These are phyloP conservation scores for Pseudeuparius sepicola DNA, from an alignment of 2,888 invertebrate species.

Conservation along the genomic window DNA sequence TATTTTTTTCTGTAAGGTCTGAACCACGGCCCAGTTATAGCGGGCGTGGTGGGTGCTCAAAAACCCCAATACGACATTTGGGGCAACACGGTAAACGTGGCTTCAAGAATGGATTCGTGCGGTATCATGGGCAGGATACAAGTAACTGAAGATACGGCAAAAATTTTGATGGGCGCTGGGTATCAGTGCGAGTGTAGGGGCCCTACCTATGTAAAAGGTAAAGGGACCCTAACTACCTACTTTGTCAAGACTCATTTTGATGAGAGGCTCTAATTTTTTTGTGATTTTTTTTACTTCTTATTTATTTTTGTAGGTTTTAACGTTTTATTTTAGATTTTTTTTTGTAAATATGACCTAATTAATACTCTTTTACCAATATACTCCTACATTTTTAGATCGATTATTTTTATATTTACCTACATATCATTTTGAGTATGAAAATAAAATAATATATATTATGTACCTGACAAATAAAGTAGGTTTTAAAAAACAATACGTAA, in stretches of 20 bases:
- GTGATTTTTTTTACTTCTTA: too few relatives aligned
- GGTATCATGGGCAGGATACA: constrained; percentile 82
- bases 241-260: constrained; percentile 81
- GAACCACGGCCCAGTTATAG: constrained; percentile 86
- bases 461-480: too few relatives aligned
- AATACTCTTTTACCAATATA: too few relatives aligned
- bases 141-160: constrained; percentile 73
- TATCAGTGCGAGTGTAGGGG: constrained; percentile 87
- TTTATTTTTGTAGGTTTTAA: too few relatives aligned
- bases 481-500: too few relatives aligned
- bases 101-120: constrained; percentile 94
- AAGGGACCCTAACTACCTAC: constrained; percentile 82
- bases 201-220: constrained; percentile 89
- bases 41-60: constrained; percentile 93
- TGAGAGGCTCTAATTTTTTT: too few relatives aligned
- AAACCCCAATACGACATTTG: constrained; percentile 98
- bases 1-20: constrained; percentile 53
- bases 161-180: constrained; percentile 73
- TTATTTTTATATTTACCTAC: too few relatives aligned
- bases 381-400: too few relatives aligned
- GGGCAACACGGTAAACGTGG: constrained; percentile 98
- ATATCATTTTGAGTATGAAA: too few relatives aligned
- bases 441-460: too few relatives aligned
- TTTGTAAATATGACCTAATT: too few relatives aligned
- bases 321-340: too few relatives aligned